Base-by-base conservation (phyloP, 2,888 invertebrate species). In the Idaea dimidiata region DNA sequence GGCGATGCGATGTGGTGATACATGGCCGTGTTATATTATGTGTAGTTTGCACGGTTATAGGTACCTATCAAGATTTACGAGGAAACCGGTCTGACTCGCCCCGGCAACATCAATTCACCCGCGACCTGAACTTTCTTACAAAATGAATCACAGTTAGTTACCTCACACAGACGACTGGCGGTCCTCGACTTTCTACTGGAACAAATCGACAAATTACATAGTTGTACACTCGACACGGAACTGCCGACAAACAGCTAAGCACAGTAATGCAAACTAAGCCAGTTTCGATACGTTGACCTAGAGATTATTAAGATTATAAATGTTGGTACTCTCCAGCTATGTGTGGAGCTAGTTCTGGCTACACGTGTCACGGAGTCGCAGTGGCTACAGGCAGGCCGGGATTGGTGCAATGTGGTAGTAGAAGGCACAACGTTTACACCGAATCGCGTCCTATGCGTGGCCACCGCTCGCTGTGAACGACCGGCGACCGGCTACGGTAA, bases 371-470 rank as follows among this genome's bases (percentile, higher is more conserved):
- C 60, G 68, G 59, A 60, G 67, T 70, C 72, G 77, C 82, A 78
- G 86, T 84, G 87, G 80, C 88, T 88, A 88, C 89, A 86, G 82
- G 93, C 89, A 93, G 93, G 93, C 93, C 93, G 93, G 93, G 93
- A 91, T 91, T 87, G 93, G 93, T 93, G 93, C 93, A 93, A 93
- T 93, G 82, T 90, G 91, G 87, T 87, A 91, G 87, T 87, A 83
- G 77, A 78, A 80, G 79, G 77, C 86, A 91, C 91, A 92, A 88
- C 79, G 78, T 84, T 93, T 91, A 89, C 93, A 91, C 93, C 92
- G 80, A 91, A 88, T 88, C 93, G 84, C 92, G 91, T 85, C 91
- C 93, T 93, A 91, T 86, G 89, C 90, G 89, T 90, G 89, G 88
- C 86, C 89, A 87, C 86, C 86, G 91, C 89, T 86, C 86, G 91